phyloP scores from a whole-genome alignment of 2,113 vertebrate genomes.

The Rhynchopsitta pachyrhyncha region DNA sequence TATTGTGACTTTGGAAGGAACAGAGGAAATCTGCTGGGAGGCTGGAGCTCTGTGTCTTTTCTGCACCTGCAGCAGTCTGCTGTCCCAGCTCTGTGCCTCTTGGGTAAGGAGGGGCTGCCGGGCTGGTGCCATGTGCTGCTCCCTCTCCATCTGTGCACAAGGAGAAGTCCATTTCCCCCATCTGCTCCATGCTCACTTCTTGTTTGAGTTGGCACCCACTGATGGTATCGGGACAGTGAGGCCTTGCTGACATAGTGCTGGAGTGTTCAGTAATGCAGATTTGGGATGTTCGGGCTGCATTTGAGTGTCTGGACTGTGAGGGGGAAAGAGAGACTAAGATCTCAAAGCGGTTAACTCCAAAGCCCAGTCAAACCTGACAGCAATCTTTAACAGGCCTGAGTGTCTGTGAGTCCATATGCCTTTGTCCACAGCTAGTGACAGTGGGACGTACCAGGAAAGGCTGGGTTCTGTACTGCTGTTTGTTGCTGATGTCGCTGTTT shows the following conservation, averaged over 20 bases:
- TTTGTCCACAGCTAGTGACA: neutral
- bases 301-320: rapidly evolving
- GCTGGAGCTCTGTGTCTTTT: neutral
- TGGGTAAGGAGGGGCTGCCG: neutral
- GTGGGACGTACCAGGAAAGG: neutral
- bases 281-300: neutral
- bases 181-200: rapidly evolving
- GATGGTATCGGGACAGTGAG: rapidly evolving
- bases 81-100: neutral
- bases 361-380: neutral
- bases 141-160: neutral
- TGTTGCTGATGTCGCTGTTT: neutral
- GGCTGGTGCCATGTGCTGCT: neutral
- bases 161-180: constrained; percentile 1
- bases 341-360: neutral
- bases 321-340: neutral
- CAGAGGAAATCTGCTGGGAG: constrained; percentile 13
- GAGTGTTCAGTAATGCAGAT: rapidly evolving
- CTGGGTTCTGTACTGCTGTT: neutral
- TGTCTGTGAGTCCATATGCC: neutral
- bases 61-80: constrained; percentile 46
- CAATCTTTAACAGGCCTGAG: neutral
- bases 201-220: constrained; percentile 11
- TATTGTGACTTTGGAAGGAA: constrained; percentile 45
- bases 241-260: neutral